phyloP scores from a whole-genome alignment of 2,888 invertebrate species.

The Gryllus longicercus region DNA sequence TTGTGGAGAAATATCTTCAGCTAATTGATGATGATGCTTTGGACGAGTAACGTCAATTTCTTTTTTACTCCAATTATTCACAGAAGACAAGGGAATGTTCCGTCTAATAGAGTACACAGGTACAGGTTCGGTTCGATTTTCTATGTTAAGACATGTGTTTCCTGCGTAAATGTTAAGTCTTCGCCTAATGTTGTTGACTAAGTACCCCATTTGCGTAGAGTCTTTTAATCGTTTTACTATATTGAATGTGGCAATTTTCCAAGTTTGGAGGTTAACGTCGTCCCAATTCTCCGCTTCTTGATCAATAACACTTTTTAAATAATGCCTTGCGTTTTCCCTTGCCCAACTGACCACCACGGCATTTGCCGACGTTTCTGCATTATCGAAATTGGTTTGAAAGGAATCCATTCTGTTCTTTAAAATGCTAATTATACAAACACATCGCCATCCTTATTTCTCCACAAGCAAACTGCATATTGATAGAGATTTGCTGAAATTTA shows the following conservation, averaged over 20 bases:
- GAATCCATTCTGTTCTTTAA: too few relatives aligned
- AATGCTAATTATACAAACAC: too few relatives aligned
- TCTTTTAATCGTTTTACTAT: conserved; percentile 30
- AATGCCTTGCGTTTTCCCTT: conserved; percentile 20
- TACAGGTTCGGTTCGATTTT: background rate
- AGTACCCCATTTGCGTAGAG: conserved; percentile 26
- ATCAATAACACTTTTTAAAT: conserved; percentile 24
- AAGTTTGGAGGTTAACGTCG: conserved; percentile 31
- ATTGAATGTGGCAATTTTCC: conserved; percentile 34
- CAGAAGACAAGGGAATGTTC: background rate
- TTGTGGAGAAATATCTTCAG: conserved; percentile 22
- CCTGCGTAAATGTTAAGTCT: background rate
- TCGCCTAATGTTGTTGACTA: background rate
- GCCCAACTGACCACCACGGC: background rate
- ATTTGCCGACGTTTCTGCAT: background rate
- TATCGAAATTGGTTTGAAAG: too few relatives aligned
- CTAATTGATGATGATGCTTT: conserved; percentile 23
- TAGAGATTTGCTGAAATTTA: too few relatives aligned
- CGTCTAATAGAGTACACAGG: background rate
- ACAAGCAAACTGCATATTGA: too few relatives aligned
- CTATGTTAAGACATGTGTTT: background rate
- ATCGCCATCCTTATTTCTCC: too few relatives aligned
- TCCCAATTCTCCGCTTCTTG: conserved; percentile 26
- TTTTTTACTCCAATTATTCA: background rate
- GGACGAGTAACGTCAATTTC: background rate